Evolutionary conservation across 2,113 vertebrate genomes (phyloP).

Genomic region (Cynoglossus semilaevis): DNA sequence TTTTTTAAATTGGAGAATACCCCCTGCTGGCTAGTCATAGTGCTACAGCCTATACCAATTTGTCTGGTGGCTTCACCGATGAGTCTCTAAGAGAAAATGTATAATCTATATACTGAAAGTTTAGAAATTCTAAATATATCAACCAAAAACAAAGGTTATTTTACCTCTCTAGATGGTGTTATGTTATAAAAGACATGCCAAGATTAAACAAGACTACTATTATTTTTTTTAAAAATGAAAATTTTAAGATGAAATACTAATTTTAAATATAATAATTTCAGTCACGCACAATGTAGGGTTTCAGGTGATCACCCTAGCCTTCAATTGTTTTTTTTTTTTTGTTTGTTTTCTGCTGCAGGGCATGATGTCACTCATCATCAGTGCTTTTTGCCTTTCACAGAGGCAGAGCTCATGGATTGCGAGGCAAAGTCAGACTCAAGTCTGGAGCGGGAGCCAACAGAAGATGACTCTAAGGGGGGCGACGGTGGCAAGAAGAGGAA

Average conservation of each 20-base stretch:
- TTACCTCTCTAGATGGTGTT: too few relatives aligned
- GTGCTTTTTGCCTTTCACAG: conserved; percentile 67
- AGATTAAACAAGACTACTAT: too few relatives aligned
- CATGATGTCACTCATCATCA: conserved; percentile 60
- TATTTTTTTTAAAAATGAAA: background rate
- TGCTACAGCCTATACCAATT: too few relatives aligned
- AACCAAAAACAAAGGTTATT: too few relatives aligned
- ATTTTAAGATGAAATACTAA: conserved; percentile 8
- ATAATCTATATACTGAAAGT: too few relatives aligned
- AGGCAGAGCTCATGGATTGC: conserved; percentile 91
- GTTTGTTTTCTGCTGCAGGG: conserved; percentile 37
- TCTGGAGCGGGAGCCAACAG: conserved; percentile 89
- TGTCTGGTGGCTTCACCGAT: too few relatives aligned
- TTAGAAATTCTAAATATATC: too few relatives aligned
- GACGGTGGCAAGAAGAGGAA: conserved; percentile 95
- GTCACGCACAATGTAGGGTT: conserved; percentile 25
- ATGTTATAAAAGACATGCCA: too few relatives aligned
- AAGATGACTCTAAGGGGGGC: conserved; percentile 88
- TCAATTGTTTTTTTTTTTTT: conserved; percentile 1
- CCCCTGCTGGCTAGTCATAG: too few relatives aligned
- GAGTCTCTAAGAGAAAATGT: too few relatives aligned
- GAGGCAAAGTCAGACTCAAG: conserved; percentile 97
- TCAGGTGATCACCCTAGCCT: too few relatives aligned
- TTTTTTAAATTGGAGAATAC: too few relatives aligned
- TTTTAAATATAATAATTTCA: conserved; percentile 22